Conservation (phyloP, 2,113 vertebrate species). For the Rhodinocichla rosea region DNA sequence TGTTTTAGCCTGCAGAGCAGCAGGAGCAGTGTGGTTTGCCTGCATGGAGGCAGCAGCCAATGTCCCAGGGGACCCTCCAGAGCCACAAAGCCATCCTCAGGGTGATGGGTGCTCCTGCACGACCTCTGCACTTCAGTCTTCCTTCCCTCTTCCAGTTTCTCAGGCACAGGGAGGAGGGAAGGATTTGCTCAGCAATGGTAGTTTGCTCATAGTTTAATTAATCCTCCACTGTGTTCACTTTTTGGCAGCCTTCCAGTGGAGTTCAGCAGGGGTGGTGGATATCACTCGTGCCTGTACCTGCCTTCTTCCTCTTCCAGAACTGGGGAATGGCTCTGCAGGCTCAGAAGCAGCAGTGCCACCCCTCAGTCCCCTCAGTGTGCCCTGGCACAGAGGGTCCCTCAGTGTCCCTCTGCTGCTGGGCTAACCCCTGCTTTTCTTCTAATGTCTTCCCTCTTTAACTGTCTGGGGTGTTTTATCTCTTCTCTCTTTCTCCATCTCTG, state of each 20-base stretch:
- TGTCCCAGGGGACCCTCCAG: neutral
- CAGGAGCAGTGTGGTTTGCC: neutral
- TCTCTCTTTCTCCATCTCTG: neutral
- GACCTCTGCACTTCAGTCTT: neutral
- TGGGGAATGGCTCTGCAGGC: neutral
- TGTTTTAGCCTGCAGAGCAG: neutral
- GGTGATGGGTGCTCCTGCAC: neutral
- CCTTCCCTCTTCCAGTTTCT: neutral
- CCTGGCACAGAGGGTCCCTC: neutral
- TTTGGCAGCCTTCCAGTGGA: conserved; percentile 16
- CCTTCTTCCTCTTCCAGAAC: neutral
- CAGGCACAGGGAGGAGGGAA: neutral
- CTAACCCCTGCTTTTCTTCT: neutral
- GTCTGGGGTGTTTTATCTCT: neutral
- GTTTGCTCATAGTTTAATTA: conserved; percentile 47
- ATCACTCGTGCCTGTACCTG: conserved; percentile 28
- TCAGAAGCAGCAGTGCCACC: neutral
- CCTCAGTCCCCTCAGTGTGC: neutral
- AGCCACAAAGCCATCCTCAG: neutral
- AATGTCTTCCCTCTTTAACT: neutral
- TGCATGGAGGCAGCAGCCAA: neutral
- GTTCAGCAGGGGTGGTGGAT: conserved; percentile 6
- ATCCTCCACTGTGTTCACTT: neutral
- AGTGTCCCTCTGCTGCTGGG: neutral
- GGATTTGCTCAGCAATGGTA: neutral